Conservation (phyloP, 2,888 invertebrate genomes). For the Aromia moschata region DNA sequence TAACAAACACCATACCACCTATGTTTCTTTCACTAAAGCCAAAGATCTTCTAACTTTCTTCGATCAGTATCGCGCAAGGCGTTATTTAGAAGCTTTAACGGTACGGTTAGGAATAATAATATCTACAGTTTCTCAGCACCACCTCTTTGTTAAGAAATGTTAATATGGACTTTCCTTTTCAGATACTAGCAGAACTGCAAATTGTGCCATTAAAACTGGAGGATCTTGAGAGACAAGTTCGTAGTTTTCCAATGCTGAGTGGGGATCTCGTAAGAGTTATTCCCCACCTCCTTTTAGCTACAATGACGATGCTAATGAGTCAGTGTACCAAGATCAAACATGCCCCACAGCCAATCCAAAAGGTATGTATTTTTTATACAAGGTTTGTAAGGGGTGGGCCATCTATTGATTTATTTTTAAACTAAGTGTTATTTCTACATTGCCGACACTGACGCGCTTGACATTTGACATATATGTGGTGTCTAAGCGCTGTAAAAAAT, state of each 20-base stretch:
- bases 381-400: too few species aligned
- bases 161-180: too few species aligned
- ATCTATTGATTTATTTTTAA: too few species aligned
- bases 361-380: slow-evolving; percentile 47
- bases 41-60: slow-evolving; percentile 89
- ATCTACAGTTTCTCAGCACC: too few species aligned
- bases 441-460: too few species aligned
- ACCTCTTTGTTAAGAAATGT: too few species aligned
- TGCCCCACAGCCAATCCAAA: slow-evolving; percentile 57
- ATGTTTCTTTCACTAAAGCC: slow-evolving; percentile 83
- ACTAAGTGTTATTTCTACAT: too few species aligned
- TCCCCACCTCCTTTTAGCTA: slow-evolving; percentile 88
- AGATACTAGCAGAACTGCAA: slow-evolving; percentile 78
- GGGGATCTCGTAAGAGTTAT: slow-evolving; percentile 81
- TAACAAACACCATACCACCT: slow-evolving; percentile 66
- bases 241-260: slow-evolving; percentile 68
- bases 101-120: too few species aligned
- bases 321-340: slow-evolving; percentile 64
- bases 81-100: slow-evolving; percentile 82
- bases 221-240: slow-evolving; percentile 83
- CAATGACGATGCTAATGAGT: slow-evolving; percentile 68
- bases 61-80: slow-evolving; percentile 84
- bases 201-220: slow-evolving; percentile 79
- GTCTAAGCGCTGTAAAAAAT: too few species aligned
- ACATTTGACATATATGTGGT: too few species aligned